Base-by-base conservation (phyloP, 30 jellyfish, hydroid and myxozoan genomes). In the Cassiopea andromeda region DNA sequence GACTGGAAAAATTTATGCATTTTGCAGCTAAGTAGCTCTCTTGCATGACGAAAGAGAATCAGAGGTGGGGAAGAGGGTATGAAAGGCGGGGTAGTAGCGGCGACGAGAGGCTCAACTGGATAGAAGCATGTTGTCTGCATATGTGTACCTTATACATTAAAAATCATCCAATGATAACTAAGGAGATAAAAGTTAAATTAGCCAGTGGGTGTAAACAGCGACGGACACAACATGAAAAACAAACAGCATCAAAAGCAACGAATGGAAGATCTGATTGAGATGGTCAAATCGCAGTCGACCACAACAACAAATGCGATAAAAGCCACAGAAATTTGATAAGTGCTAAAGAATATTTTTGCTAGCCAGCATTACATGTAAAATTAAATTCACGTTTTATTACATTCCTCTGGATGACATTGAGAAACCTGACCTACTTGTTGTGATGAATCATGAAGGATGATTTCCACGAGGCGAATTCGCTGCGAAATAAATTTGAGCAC, bases 241-340 rank as follows among this genome's bases (percentile, higher is more conserved):
- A 70, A 15, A 54, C 15, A 1, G n/a, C 43, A 38, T 8, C 50
- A 4, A 19, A 66, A 69, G 50, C 7, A 75, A 59, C 38, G 50
- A 27, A 47, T 44, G 48, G 48, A 38, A 70, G 79, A 70, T 70
- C 16, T 9, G 14, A 70, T 18, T 70, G 79, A 9, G 49, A 2
- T 43, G 14, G 50, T 17, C 4, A 70, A 70, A 70, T 70, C 50
- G 19, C 7, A 19, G 48, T 19, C 14, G 14, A 60, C 75, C 83
- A 82, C 82, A 44, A 82, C 71, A 6, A 57, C 78, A 38, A 74
- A 72, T 27, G 15, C 71, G 87, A n/a, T 38, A 27, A 85, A 7
- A 72, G 67, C 74, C 60, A 69, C 69, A 14, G 69, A 81, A 80
- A 64, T 43, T 61, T 2, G 19, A 61, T 61, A 6, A 61, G 14